Conservation (phyloP, 37 sponge, comb jelly and placozoan genomes). For the Ephydatia muelleri region DNA sequence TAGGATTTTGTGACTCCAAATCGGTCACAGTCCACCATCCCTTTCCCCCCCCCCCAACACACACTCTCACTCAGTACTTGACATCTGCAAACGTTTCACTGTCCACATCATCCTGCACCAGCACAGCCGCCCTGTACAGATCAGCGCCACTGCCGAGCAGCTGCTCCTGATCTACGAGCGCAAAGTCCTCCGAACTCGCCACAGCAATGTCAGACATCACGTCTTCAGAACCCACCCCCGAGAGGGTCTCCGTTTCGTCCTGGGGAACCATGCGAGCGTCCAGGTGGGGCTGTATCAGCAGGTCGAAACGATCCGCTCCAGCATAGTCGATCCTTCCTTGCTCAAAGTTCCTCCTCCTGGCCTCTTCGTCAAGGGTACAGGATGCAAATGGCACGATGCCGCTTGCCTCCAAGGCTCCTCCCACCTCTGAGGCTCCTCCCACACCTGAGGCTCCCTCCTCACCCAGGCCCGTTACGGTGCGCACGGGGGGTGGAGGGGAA, state of each 20-base stretch:
- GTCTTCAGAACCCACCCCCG: neutral
- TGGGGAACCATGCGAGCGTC: neutral
- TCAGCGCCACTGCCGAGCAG: neutral
- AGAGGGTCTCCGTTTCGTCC: neutral
- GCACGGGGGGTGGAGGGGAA: slow-evolving; percentile 4
- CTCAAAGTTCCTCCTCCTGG: slow-evolving; percentile 17
- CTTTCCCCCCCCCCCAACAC: neutral
- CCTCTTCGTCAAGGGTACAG: neutral
- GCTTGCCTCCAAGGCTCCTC: too few species aligned
- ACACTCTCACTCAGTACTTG: neutral
- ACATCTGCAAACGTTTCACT: neutral
- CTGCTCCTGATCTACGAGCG: neutral
- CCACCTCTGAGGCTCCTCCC: too few species aligned
- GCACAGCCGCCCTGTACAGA: neutral
- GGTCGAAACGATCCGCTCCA: slow-evolving; percentile 38
- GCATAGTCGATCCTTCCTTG: slow-evolving; percentile 33
- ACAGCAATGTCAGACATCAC: neutral
- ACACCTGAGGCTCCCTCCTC: neutral
- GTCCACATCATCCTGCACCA: neutral
- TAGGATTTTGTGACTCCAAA: neutral
- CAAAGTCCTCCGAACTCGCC: neutral
- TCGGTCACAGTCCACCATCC: neutral
- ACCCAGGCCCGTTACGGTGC: neutral
- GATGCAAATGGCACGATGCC: neutral
- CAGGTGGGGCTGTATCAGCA: neutral